A percentile compares a stretch with the other conserved stretches of the same genome.
Conservation (phyloP, 2,113 vertebrate species). For the Oncorhynchus nerka region DNA sequence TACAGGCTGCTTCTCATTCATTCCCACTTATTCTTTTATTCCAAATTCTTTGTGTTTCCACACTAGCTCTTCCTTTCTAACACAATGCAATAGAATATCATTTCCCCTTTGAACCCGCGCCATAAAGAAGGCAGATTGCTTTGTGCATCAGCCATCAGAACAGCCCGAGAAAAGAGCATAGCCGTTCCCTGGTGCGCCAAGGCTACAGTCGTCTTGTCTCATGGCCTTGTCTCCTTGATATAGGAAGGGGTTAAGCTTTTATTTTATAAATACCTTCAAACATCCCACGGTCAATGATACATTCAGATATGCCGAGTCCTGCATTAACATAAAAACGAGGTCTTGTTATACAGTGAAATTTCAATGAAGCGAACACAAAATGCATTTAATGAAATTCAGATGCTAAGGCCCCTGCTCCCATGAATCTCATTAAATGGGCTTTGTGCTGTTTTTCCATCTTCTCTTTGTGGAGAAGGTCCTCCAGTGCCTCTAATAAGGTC, state of each 20-base stretch:
- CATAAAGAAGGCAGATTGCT: constrained; percentile 61
- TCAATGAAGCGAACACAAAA: constrained; percentile 78
- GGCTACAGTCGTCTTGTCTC: constrained; percentile 59
- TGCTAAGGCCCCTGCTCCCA: constrained; percentile 62
- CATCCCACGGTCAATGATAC: constrained; percentile 70
- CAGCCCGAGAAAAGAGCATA: constrained; percentile 53
- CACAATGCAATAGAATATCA: constrained; percentile 67
- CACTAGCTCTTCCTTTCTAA: constrained; percentile 55
- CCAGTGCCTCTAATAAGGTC: constrained; percentile 73
- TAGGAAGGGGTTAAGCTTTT: constrained; percentile 75
- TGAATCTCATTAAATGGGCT: constrained; percentile 80
- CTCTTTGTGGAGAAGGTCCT: constrained; percentile 69
- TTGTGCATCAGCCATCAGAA: constrained; percentile 64
- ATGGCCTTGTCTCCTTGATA: constrained; percentile 51
- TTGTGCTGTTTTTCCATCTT: constrained; percentile 73
- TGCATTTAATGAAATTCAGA: constrained; percentile 81
- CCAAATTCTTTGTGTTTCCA: constrained; percentile 60
- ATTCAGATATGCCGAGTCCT: constrained; percentile 63
- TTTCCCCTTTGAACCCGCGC: constrained; percentile 63
- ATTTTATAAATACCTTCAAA: constrained; percentile 72
- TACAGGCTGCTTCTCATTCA: constrained; percentile 56
- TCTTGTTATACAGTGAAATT: constrained; percentile 79
- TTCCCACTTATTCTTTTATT: constrained; percentile 60
- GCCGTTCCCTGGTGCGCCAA: constrained; percentile 51
- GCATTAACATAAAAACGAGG: constrained; percentile 77